These are phyloP conservation scores for Pterostichus niger DNA, from an alignment of 2,888 invertebrate species.

Conservation along the genomic window DNA sequence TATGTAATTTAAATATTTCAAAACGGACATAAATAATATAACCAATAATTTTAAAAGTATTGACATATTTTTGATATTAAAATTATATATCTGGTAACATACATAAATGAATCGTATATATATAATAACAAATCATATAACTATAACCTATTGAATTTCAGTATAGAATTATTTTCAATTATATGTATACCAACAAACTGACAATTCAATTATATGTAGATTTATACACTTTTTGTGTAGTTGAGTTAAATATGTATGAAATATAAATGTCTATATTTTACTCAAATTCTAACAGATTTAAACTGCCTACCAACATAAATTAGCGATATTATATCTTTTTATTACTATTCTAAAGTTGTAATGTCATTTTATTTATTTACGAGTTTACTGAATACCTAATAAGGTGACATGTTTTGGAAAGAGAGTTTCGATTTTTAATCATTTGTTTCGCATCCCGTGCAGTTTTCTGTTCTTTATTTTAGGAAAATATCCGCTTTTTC, in stretches of 20 bases:
- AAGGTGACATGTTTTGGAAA: no score
- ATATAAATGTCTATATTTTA: neutral
- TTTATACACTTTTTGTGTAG: constrained; percentile 12
- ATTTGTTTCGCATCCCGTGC: no score
- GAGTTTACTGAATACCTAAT: no score
- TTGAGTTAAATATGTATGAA: neutral
- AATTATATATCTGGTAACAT: constrained; percentile 14
- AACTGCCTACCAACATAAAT: no score
- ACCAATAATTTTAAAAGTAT: constrained; percentile 35
- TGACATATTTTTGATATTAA: constrained; percentile 29
- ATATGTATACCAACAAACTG: constrained; percentile 5
- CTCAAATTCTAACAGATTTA: neutral
- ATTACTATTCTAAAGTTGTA: no score
- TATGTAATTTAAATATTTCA: constrained; percentile 22
- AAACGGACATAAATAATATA: constrained; percentile 18
- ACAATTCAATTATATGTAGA: constrained; percentile 41
- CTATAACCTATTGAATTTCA: constrained; percentile 16
- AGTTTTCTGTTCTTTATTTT: no score
- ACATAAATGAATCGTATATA: neutral
- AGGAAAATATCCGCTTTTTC: no score
- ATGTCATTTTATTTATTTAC: no score
- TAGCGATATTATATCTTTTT: no score
- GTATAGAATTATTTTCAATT: constrained; percentile 20
- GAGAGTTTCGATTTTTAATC: no score
- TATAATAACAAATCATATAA: constrained; percentile 21